phyloP scores from a whole-genome alignment of 1,140 invertebrate genomes.

The Zaprionus inermis region DNA sequence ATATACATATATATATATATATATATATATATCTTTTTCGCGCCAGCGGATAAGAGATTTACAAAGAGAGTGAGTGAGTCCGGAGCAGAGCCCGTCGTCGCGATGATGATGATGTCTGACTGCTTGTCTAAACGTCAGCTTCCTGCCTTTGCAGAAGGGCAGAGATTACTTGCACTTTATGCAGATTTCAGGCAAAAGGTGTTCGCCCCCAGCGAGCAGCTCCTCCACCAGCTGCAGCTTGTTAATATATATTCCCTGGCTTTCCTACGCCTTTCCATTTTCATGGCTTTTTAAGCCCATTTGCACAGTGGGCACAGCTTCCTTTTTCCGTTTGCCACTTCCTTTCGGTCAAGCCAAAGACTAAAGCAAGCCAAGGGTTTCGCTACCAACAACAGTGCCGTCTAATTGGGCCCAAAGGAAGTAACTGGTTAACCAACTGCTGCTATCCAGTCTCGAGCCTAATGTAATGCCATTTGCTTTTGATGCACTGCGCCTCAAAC shows the following conservation, averaged over 20 bases:
- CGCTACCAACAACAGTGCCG: too few relatives aligned
- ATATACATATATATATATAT: slow-evolving; percentile 12
- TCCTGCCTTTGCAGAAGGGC: slow-evolving; percentile 54
- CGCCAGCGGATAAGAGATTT: slow-evolving; percentile 75
- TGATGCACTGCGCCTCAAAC: slow-evolving; percentile 21
- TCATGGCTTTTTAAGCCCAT: not conserved
- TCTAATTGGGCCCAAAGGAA: slow-evolving; percentile 50
- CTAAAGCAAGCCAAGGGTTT: slow-evolving; percentile 29
- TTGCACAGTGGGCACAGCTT: slow-evolving; percentile 35
- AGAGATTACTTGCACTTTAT: slow-evolving; percentile 73
- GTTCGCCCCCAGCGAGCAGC: slow-evolving; percentile 33
- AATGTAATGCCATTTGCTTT: slow-evolving; percentile 25
- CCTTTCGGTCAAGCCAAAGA: slow-evolving; percentile 24
- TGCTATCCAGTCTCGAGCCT: slow-evolving; percentile 32
- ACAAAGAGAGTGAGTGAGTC: slow-evolving; percentile 53
- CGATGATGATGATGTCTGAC: slow-evolving; percentile 37
- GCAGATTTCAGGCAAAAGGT: slow-evolving; percentile 49
- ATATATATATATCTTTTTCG: slow-evolving; percentile 47
- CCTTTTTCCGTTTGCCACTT: slow-evolving; percentile 50
- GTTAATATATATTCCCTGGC: slow-evolving; percentile 14
- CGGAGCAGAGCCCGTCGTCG: not conserved
- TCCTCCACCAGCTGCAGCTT: too few relatives aligned
- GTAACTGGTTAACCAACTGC: slow-evolving; percentile 45
- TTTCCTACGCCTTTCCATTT: slow-evolving; percentile 4
- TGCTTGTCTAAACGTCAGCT: slow-evolving; percentile 79